Evolutionary conservation across 2,888 invertebrate genomes (phyloP), one percentile per base, ranked within the genome.

Genomic region (Xiphydria camelus): DNA sequence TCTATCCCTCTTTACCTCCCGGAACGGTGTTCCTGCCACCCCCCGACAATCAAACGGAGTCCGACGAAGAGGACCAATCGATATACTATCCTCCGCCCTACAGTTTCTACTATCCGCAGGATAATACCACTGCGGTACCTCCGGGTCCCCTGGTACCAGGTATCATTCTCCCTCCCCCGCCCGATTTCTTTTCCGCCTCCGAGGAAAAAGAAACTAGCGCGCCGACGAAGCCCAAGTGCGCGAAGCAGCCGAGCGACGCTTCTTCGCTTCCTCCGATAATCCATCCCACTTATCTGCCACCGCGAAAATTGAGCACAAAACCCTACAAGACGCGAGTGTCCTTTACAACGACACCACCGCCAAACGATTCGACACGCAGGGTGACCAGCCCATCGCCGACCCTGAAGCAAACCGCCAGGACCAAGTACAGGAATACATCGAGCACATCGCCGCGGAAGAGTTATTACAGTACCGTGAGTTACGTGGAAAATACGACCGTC

Each of bases 41-140:
- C 7, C 76, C 77, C 17, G 77, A 77, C 53, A 88, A 87, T 77
- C 82, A 83, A 61, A 83, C 87, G 50, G 89, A 89, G 69, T 86
- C 88, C 78, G 91, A 91, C 80, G 91, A 90, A 78, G 92, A 93
- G 78, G 92, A 93, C 81, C 91, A 91, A 65, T 90, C 91, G 59
- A 86, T 92, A 42, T 93, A 91, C 70, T 91, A 93, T 81, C 92
- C 92, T 65, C 92, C 92, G 68, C 91, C 91, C 9, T 93, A 93
- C 80, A 91, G 89, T 76, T 90, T 90, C 80, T 87, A 88, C 57
- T 91, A 88, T 76, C 86, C 83, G 70, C 84, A 82, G 70, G 89
- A 89, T 70, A 91, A 91, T 76, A 82, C 86, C 29, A 85, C 83
- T 35, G 73, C 79, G 7, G 90, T 92, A 22, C 86, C 89, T 31